phyloP scores from a whole-genome alignment of 53 echinoderm and acorn worm species.

The Astropecten irregularis region DNA sequence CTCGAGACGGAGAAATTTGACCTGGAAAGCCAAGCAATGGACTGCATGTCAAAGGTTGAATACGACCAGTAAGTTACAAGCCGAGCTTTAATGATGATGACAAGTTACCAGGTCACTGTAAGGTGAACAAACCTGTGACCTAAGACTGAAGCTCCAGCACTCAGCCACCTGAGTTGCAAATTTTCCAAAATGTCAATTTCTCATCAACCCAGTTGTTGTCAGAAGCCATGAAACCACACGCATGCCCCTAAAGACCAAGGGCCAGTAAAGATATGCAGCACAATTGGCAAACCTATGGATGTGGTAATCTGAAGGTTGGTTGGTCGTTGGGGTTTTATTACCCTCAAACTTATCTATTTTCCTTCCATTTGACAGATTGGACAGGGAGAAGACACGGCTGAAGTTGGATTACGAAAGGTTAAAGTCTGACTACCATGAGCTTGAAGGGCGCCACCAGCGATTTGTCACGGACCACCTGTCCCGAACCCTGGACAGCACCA shows the following conservation, averaged over 20 bases:
- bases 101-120: too few species aligned
- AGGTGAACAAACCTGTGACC: background rate
- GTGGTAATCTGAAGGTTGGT: too few species aligned
- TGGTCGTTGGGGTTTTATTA: too few species aligned
- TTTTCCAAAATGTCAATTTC: too few species aligned
- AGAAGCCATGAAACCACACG: too few species aligned
- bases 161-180: too few species aligned
- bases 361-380: conserved; percentile 59
- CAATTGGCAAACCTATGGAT: too few species aligned
- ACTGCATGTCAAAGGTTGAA: conserved; percentile 62
- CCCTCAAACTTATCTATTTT: background rate
- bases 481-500: conserved; percentile 65
- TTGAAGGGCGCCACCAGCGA: conserved; percentile 80
- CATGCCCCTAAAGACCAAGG: too few species aligned
- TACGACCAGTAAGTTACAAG: conserved; percentile 87
- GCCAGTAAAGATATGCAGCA: too few species aligned
- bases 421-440: conserved; percentile 82
- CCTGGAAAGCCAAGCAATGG: conserved; percentile 33
- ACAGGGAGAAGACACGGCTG: conserved; percentile 80
- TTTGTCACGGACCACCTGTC: conserved; percentile 79
- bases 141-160: too few species aligned
- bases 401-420: conserved; percentile 71
- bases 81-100: too few species aligned
- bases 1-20: conserved; percentile 81
- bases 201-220: too few species aligned